These are phyloP conservation scores for Chitala chitala DNA, from an alignment of 2,113 vertebrate genomes.

Conservation along the genomic window DNA sequence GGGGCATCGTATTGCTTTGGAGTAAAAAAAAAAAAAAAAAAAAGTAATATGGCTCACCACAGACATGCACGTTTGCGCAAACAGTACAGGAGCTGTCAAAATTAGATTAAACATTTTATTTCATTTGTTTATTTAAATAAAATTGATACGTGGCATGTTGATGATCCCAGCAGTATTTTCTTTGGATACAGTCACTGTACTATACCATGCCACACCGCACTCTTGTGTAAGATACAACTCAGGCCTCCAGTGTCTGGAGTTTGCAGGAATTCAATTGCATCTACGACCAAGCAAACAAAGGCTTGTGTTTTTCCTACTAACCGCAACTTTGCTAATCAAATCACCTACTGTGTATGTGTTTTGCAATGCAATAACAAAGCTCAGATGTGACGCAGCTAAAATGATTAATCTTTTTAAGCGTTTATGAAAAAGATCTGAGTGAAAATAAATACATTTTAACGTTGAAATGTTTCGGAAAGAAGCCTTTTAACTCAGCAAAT, in stretches of 20 bases:
- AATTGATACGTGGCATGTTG: no score
- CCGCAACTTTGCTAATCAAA: neutral
- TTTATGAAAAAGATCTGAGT: neutral
- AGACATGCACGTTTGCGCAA: neutral
- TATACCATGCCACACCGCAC: neutral
- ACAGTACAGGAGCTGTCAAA: neutral
- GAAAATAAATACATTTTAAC: neutral
- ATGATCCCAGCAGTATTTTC: neutral
- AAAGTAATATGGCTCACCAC: constrained; percentile 3
- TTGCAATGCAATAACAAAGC: neutral
- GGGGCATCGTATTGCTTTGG: neutral
- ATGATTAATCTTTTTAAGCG: neutral
- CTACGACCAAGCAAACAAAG: constrained; percentile 10
- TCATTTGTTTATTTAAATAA: neutral
- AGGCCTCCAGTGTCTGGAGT: neutral
- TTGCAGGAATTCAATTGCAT: neutral
- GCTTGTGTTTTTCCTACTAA: neutral
- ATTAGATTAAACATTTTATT: neutral
- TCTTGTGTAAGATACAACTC: constrained; percentile 7
- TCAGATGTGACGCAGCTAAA: neutral
- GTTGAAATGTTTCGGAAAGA: neutral
- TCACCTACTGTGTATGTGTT: constrained; percentile 5
- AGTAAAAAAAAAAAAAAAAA: no score
- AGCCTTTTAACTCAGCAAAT: neutral
- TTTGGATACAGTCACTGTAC: neutral